phyloP scores from a whole-genome alignment of 2,113 vertebrate genomes.

The Butorides virescens region DNA sequence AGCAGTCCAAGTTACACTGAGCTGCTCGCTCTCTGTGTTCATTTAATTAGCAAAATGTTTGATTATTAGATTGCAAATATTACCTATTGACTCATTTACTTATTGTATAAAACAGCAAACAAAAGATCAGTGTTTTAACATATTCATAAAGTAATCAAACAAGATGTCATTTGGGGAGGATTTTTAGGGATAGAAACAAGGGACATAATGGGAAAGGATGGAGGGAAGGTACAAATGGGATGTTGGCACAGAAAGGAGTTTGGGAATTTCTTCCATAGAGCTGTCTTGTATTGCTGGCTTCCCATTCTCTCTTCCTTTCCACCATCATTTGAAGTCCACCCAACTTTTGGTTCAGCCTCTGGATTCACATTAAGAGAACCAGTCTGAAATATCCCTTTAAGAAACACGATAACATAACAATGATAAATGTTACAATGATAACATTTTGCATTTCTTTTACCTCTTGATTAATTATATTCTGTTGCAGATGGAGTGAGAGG shows the following conservation, averaged over 20 bases:
- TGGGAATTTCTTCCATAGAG: background rate
- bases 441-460: background rate
- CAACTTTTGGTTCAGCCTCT: background rate
- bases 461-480: background rate
- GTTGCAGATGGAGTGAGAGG: no score
- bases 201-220: background rate
- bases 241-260: background rate
- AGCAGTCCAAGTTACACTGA: background rate
- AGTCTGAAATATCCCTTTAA: background rate
- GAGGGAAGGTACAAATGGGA: background rate
- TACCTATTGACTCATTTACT: conserved; percentile 54
- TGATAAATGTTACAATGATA: background rate
- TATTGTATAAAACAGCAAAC: background rate
- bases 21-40: conserved; percentile 14
- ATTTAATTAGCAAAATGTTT: conserved; percentile 54
- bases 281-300: conserved; percentile 3
- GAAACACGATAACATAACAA: background rate
- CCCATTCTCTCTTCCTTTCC: background rate
- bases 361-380: background rate
- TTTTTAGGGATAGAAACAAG: background rate
- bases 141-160: conserved; percentile 4
- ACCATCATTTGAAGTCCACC: conserved; percentile 12
- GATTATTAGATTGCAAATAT: conserved; percentile 21
- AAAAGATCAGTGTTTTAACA: conserved; percentile 46
- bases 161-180: background rate